Evolutionary conservation across 2,113 vertebrate species (phyloP).

Genomic region (Pionites leucogaster): DNA sequence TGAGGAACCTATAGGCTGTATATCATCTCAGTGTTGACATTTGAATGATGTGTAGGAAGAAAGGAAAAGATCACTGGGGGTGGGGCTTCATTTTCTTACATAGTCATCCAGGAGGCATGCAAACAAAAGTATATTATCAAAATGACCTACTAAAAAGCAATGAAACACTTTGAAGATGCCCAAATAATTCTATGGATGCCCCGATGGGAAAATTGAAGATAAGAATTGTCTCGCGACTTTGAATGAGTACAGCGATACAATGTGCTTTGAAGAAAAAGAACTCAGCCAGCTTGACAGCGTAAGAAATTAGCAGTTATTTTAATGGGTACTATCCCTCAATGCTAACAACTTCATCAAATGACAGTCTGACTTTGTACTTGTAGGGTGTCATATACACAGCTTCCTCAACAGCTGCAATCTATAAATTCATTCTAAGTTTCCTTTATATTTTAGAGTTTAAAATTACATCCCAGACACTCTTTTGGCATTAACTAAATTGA

Average conservation of each 20-base stretch:
- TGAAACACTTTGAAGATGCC: slow-evolving; percentile 16
- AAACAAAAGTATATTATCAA: neutral
- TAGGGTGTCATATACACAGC: neutral
- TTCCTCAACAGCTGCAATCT: neutral
- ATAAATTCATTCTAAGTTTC: neutral
- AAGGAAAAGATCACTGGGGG: neutral
- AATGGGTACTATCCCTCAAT: neutral
- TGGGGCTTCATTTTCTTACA: neutral
- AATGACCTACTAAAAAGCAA: neutral
- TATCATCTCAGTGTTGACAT: neutral
- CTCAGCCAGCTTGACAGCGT: neutral
- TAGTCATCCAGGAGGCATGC: neutral
- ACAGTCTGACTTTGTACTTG: neutral
- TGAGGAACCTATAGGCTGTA: neutral
- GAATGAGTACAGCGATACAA: neutral
- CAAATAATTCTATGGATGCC: neutral
- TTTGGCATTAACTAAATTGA: neutral
- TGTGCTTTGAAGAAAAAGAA: neutral
- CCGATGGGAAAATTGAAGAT: neutral
- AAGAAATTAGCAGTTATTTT: neutral
- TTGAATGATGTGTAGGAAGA: neutral
- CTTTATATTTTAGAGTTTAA: neutral
- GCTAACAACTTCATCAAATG: neutral
- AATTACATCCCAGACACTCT: neutral
- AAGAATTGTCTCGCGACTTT: neutral